These are phyloP conservation scores for Mugil cephalus DNA, from an alignment of 2,113 vertebrate species.

Conservation along the genomic window DNA sequence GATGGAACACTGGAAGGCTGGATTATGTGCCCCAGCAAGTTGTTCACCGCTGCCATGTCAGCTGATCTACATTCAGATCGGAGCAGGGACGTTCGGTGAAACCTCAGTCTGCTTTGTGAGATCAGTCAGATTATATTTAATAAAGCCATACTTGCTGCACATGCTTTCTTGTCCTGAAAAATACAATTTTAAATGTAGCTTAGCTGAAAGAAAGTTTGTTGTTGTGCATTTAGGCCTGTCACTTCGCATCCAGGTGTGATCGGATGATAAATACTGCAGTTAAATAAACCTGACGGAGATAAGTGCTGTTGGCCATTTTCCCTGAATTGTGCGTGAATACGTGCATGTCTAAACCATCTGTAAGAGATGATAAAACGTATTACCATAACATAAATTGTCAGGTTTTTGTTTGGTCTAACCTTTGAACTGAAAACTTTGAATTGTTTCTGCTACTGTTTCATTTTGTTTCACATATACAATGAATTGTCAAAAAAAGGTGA, in stretches of 20 bases:
- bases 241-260: conserved; percentile 44
- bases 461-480: too few species aligned
- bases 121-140: conserved; percentile 24
- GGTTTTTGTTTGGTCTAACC: not conserved
- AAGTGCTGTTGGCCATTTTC: conserved; percentile 33
- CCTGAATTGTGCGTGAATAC: conserved; percentile 24
- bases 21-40: conserved; percentile 40
- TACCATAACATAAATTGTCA: not conserved
- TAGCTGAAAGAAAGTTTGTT: conserved; percentile 28
- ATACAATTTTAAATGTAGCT: conserved; percentile 1
- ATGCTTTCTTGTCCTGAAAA: not conserved
- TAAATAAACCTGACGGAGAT: conserved; percentile 48
- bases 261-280: conserved; percentile 63
- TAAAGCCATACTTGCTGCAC: not conserved
- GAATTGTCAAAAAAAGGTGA: too few species aligned
- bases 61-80: conserved; percentile 36
- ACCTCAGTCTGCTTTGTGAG: conserved; percentile 7
- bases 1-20: conserved; percentile 21
- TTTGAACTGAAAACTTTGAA: not conserved
- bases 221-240: conserved; percentile 40
- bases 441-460: too few species aligned
- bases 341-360: conserved; percentile 58
- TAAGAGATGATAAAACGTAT: conserved; percentile 10
- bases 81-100: conserved; percentile 12
- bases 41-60: conserved; percentile 20